Evolutionary conservation across 2,888 invertebrate genomes (phyloP).

Genomic region (Oxycera nigricornis): DNA sequence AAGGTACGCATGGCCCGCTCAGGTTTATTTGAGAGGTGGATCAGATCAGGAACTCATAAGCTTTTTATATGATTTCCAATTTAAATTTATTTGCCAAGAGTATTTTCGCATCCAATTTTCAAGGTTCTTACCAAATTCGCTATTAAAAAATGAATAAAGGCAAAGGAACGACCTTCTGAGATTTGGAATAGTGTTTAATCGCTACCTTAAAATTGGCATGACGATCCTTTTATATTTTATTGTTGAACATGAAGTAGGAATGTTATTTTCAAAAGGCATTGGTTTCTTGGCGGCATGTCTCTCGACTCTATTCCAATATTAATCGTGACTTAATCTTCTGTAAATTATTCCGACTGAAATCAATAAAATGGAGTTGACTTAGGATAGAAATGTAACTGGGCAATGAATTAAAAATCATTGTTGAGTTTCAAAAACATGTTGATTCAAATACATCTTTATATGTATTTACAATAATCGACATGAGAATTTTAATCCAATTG

Average conservation of each 20-base stretch:
- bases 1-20: slow-evolving; percentile 37
- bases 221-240: slow-evolving; percentile 59
- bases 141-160: no score
- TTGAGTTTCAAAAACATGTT: no score
- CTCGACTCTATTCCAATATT: slow-evolving; percentile 52
- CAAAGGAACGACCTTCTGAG: no score
- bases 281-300: slow-evolving; percentile 80
- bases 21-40: neutral
- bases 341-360: slow-evolving; percentile 53
- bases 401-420: no score
- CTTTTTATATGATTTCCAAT: neutral
- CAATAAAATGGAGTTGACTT: no score
- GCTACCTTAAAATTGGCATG: slow-evolving; percentile 32
- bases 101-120: slow-evolving; percentile 20
- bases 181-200: no score
- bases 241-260: slow-evolving; percentile 51
- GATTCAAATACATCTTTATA: no score
- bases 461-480: no score
- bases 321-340: slow-evolving; percentile 54
- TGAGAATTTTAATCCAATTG: neutral
- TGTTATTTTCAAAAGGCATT: slow-evolving; percentile 71
- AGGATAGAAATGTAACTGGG: no score
- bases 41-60: neutral
- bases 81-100: neutral
- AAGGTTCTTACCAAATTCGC: slow-evolving; percentile 1